A percentile compares a stretch with the other conserved stretches of the same genome.
These are phyloP conservation scores for Clarias magur DNA, from an alignment of 2,113 vertebrate species.

Conservation along the genomic window DNA sequence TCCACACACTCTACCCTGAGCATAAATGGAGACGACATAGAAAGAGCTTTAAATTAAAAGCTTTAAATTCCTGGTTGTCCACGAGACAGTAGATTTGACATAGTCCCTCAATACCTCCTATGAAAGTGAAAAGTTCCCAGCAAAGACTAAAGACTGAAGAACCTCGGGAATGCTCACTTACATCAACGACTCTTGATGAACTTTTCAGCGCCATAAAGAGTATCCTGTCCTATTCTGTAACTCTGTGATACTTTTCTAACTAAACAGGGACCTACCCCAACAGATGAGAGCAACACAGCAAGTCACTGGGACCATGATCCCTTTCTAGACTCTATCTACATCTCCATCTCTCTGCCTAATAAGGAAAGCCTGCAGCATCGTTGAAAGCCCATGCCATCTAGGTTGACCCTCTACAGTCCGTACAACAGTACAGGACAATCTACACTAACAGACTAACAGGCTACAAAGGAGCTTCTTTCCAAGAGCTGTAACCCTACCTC, in stretches of 20 bases:
- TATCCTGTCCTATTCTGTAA: background rate
- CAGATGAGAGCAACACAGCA: background rate
- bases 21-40: background rate
- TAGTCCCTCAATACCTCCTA: background rate
- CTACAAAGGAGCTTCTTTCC: background rate
- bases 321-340: background rate
- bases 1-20: background rate
- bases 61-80: background rate
- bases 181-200: background rate
- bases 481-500: background rate
- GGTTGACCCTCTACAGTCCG: background rate
- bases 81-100: background rate
- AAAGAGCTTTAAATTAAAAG: background rate
- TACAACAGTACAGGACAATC: background rate
- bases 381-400: background rate
- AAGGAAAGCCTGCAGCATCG: background rate
- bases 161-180: background rate
- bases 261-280: background rate
- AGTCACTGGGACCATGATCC: background rate
- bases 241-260: background rate
- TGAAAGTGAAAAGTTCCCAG: background rate
- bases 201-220: background rate
- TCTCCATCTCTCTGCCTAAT: background rate
- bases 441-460: background rate
- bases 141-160: background rate